Percentiles rank a stretch among this genome's conserved stretches.
phyloP scores from a whole-genome alignment of 1,140 invertebrate species.

The Drosophila auraria region DNA sequence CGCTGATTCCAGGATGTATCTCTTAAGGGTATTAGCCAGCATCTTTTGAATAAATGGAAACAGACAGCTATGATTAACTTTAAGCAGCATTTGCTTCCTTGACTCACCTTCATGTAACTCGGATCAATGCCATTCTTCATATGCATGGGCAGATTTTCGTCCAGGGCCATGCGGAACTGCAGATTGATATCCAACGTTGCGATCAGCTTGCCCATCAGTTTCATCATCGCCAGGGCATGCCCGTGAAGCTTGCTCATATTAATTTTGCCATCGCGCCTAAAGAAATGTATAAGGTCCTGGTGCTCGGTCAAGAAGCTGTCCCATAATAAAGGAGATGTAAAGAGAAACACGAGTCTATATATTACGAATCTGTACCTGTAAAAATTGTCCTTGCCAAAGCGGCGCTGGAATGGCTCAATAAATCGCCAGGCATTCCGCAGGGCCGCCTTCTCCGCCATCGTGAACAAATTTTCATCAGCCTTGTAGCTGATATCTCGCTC shows the following conservation, averaged over 20 bases:
- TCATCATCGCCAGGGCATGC: slow-evolving; percentile 45
- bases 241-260: slow-evolving; percentile 29
- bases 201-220: slow-evolving; percentile 24
- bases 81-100: background rate
- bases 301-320: slow-evolving; percentile 31
- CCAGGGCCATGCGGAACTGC: slow-evolving; percentile 38
- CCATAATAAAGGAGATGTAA: background rate
- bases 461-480: slow-evolving; percentile 42
- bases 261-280: slow-evolving; percentile 22
- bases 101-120: slow-evolving; percentile 23
- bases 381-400: slow-evolving; percentile 49
- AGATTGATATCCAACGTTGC: slow-evolving; percentile 24
- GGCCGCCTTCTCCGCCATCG: slow-evolving; percentile 29
- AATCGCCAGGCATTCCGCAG: slow-evolving; percentile 52
- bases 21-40: slow-evolving; percentile 27
- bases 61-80: background rate
- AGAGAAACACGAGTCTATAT: fast-evolving
- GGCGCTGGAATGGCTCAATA: slow-evolving; percentile 46
- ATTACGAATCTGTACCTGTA: slow-evolving; percentile 10
- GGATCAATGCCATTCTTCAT: slow-evolving; percentile 34
- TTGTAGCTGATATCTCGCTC: slow-evolving; percentile 9
- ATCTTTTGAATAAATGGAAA: slow-evolving; percentile 4
- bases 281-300: slow-evolving; percentile 29
- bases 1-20: slow-evolving; percentile 29
- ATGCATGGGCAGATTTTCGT: slow-evolving; percentile 36